Evolutionary conservation across 2,888 invertebrate species (phyloP), one percentile per base, ranked within the genome.

Genomic region (Stenodema calcarata): DNA sequence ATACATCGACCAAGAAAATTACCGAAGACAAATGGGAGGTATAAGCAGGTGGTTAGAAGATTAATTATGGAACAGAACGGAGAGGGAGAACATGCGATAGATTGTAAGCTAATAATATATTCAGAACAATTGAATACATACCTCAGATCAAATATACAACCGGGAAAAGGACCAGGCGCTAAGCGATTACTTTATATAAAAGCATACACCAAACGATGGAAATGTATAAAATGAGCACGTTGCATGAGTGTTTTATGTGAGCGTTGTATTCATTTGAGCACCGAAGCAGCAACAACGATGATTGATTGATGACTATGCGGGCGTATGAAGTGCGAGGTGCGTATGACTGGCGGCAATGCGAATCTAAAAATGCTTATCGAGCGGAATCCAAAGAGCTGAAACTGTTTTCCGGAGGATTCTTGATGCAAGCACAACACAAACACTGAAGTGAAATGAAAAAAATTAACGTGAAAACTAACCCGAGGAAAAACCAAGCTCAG

Each of bases 21-120:
- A 9, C 16, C 78, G 78, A 41, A 44, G 27, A 18, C 44, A 23
- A 54, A 54, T 12, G 80, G 30, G 50, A 80, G 84, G 47, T 27
- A 73, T 44, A 70, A 44, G 42, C 70, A 84, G 84, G 42, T 84
- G 84, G 84, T 18, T 41, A 23, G 70, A 30, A 69, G 30, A 83
- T 83, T 54, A 84, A 84, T 84, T 73, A 84, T 84, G 73, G 44
- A 44, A 73, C 11, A 44, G 84, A 70, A 47, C 23, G 6, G 75
- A 73, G 23, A 73, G 84, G 70, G 30, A 47, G 35, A 47, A 73
- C 28, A n/a, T 28, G 47, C 28, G 73, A 54, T 69, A 69, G 42
- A 73, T 27, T 54, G 84, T 73, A 73, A 73, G 84, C 84, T 84
- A 84, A 84, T 84, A 84, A 84, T 84, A 84, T 73, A 84, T 84